Base-by-base conservation (phyloP, 1,140 invertebrate genomes). In the Drosophila varians region DNA sequence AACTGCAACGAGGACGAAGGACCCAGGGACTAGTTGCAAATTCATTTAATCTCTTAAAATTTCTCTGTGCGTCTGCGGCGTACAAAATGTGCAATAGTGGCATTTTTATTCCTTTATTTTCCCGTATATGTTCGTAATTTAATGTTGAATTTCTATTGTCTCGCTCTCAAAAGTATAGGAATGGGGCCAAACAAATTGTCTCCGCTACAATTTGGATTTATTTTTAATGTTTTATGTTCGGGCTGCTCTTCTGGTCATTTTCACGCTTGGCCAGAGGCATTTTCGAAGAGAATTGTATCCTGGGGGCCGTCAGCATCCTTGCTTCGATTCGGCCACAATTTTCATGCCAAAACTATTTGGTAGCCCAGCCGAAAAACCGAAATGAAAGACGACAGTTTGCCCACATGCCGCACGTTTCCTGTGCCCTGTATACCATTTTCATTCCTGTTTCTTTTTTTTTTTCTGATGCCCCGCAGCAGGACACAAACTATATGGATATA, bases 381-480 rank as follows among this genome's bases (percentile, higher is more conserved):
- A 74, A 61, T 57, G 49, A 58, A 53, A 43, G 57, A 65, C 60
- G 54, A 57, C 78, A 68, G 71, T 71, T 77, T 55, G 58, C 52
- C 68, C 75, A 86, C 60, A 78, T 79, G 80, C 80, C 72, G 72
- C 80, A 79, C 51, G 80, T 75, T 84, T 84, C 80, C 80, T 84
- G 71, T 21, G 26, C 45, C 60, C 47, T 58, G n/a, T 38, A 38
- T 46, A 64, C 57, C 8, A 25, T 53, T 72, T 55, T 57, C 54
- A n/a, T n/a, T n/a, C n/a, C n/a, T n/a, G n/a, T 25, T 43, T 57
- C 16, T 46, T 72, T 52, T 31, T 14, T 54, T 71, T 34, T 46
- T 53, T 31, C 25, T 36, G n/a, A n/a, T n/a, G 19, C 12, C 28
- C 34, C 48, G 43, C 55, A 52, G 28, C 72, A 62, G 64, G 70